phyloP scores from a whole-genome alignment of 2,888 invertebrate species.

The Hipparchia sbordonii region DNA sequence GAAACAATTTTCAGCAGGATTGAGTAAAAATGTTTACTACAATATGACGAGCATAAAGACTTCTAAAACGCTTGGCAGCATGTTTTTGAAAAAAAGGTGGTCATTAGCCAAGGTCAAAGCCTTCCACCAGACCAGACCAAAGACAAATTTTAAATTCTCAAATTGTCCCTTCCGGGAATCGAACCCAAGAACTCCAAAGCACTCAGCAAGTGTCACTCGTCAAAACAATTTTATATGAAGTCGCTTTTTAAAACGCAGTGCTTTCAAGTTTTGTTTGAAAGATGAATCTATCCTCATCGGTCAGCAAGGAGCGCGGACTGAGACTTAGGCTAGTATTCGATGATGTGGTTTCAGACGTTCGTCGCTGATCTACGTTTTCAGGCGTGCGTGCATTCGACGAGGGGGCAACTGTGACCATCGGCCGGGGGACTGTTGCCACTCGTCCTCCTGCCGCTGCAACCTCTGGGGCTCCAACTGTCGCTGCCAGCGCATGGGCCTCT shows the following conservation, averaged over 20 bases:
- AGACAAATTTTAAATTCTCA: too few species aligned
- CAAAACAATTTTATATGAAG: neutral
- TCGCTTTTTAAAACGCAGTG: too few species aligned
- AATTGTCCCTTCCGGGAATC: too few species aligned
- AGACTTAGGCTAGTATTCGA: slow-evolving; percentile 76
- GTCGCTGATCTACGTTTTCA: slow-evolving; percentile 93
- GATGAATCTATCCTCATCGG: neutral
- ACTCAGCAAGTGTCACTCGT: neutral
- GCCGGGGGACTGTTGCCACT: slow-evolving; percentile 93
- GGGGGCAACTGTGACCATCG: slow-evolving; percentile 93
- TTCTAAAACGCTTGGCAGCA: too few species aligned
- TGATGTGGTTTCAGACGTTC: slow-evolving; percentile 89
- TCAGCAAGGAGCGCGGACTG: slow-evolving; percentile 48
- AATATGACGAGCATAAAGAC: too few species aligned
- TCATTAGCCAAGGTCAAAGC: too few species aligned
- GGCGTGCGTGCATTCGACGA: slow-evolving; percentile 91
- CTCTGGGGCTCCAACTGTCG: slow-evolving; percentile 95
- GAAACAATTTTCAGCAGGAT: neutral
- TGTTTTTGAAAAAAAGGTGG: too few species aligned
- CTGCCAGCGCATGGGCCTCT: slow-evolving; percentile 93
- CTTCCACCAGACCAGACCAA: too few species aligned
- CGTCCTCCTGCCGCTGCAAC: slow-evolving; percentile 93
- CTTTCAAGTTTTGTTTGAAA: neutral
- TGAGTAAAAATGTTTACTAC: too few species aligned
- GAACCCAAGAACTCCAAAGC: too few species aligned